A percentile compares a stretch with the other conserved stretches of the same genome.
Conservation (phyloP, 2,888 invertebrate species). For the Ceriagrion tenellum region DNA sequence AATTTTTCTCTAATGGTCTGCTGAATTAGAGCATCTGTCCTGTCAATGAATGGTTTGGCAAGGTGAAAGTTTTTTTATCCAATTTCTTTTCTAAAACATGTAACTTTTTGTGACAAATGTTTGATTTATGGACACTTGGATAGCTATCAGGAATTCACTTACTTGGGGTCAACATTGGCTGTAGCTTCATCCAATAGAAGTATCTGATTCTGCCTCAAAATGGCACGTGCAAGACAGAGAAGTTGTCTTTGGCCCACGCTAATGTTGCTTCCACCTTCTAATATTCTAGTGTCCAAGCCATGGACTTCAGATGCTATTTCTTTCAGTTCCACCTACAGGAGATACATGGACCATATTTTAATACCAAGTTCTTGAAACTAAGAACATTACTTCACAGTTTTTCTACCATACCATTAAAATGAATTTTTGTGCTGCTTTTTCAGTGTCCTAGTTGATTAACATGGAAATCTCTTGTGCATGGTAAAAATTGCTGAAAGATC, state of each 20-base stretch:
- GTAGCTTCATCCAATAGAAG: slow-evolving; percentile 85
- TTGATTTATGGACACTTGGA: too few species aligned
- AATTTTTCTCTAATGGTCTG: slow-evolving; percentile 90
- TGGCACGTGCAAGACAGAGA: slow-evolving; percentile 83
- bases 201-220: slow-evolving; percentile 81
- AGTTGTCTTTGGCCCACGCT: slow-evolving; percentile 85
- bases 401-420: background rate
- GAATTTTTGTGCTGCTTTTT: background rate
- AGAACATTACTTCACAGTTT: background rate
- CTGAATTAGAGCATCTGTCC: slow-evolving; percentile 91
- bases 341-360: background rate
- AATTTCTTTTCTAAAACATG: too few species aligned
- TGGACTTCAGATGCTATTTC: slow-evolving; percentile 82
- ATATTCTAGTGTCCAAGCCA: slow-evolving; percentile 84
- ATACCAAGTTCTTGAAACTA: background rate
- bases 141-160: slow-evolving; percentile 70
- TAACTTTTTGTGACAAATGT: background rate
- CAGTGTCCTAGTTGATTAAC: too few species aligned
- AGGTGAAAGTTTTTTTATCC: background rate
- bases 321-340: slow-evolving; percentile 80
- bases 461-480: too few species aligned
- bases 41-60: slow-evolving; percentile 71
- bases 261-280: slow-evolving; percentile 84
- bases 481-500: too few species aligned
- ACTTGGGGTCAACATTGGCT: slow-evolving; percentile 84